phyloP scores from a whole-genome alignment of 2,113 vertebrate genomes.

The Apteryx mantelli region DNA sequence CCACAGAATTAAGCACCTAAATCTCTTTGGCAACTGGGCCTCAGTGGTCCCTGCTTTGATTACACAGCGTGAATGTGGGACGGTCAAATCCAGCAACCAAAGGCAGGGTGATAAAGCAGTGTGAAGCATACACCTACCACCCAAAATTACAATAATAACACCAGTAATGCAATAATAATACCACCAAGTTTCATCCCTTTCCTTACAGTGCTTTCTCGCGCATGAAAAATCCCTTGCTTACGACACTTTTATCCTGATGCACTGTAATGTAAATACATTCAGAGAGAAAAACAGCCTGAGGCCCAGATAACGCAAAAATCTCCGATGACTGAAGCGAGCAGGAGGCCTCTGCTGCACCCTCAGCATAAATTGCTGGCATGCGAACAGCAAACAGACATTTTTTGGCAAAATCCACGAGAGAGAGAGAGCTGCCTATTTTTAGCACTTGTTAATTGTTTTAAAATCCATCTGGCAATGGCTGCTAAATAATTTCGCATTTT shows the following conservation, averaged over 20 bases:
- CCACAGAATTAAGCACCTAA: background rate
- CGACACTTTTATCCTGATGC: background rate
- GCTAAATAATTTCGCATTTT: slow-evolving; percentile 26
- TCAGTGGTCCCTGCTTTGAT: fast-evolving
- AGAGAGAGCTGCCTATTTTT: background rate
- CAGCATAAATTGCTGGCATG: background rate
- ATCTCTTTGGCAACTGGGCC: background rate
- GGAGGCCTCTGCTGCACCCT: background rate
- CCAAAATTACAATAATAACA: background rate
- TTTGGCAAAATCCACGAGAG: background rate
- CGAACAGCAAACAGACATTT: background rate
- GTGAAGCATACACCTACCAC: fast-evolving
- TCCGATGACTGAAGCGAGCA: fast-evolving
- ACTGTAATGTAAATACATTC: fast-evolving
- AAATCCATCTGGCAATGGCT: slow-evolving; percentile 39
- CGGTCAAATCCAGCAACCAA: fast-evolving
- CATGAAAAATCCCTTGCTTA: background rate
- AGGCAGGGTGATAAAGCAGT: background rate
- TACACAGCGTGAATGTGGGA: fast-evolving
- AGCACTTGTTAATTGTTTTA: slow-evolving; percentile 38
- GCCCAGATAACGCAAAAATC: fast-evolving
- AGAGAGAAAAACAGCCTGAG: fast-evolving
- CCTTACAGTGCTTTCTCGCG: background rate
- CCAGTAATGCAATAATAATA: background rate
- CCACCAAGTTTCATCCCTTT: background rate